phyloP scores from a whole-genome alignment of 2,797 vertebrate species.

The Iguana delicatissima region DNA sequence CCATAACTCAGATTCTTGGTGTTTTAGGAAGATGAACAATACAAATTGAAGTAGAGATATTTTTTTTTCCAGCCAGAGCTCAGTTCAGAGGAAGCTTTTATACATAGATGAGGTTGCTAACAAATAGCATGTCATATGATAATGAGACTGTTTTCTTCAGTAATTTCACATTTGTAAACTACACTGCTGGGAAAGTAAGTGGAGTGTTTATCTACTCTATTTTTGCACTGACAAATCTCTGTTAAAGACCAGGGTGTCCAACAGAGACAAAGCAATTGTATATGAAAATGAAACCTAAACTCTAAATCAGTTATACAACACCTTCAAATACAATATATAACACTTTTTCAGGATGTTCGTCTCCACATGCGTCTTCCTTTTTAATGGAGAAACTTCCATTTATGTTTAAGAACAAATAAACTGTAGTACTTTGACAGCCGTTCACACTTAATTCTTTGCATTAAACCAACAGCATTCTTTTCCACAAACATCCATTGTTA shows the following conservation, averaged over 20 bases:
- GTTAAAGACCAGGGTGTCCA: constrained; percentile 59
- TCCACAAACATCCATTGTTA: constrained; percentile 87
- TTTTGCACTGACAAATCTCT: constrained; percentile 69
- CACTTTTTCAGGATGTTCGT: constrained; percentile 73
- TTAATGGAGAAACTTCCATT: constrained; percentile 82
- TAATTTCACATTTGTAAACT: constrained; percentile 77
- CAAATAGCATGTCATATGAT: constrained; percentile 77
- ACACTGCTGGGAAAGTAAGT: constrained; percentile 76
- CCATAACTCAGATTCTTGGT: constrained; percentile 79
- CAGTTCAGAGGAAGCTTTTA: constrained; percentile 73
- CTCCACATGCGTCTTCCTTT: constrained; percentile 74
- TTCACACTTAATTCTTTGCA: constrained; percentile 86
- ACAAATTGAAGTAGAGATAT: constrained; percentile 80
- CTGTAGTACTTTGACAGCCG: constrained; percentile 80
- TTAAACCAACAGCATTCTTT: constrained; percentile 87
- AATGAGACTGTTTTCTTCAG: constrained; percentile 78
- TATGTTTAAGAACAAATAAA: constrained; percentile 83
- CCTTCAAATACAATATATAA: constrained; percentile 72
- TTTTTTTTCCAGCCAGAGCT: constrained; percentile 74
- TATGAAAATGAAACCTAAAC: constrained; percentile 61
- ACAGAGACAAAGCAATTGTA: constrained; percentile 69
- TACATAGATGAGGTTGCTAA: constrained; percentile 77
- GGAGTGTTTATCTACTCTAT: constrained; percentile 72
- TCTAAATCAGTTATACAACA: constrained; percentile 58
- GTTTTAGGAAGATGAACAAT: constrained; percentile 80